Conservation (phyloP, 2,113 vertebrate genomes). For the Onychostoma macrolepis region DNA sequence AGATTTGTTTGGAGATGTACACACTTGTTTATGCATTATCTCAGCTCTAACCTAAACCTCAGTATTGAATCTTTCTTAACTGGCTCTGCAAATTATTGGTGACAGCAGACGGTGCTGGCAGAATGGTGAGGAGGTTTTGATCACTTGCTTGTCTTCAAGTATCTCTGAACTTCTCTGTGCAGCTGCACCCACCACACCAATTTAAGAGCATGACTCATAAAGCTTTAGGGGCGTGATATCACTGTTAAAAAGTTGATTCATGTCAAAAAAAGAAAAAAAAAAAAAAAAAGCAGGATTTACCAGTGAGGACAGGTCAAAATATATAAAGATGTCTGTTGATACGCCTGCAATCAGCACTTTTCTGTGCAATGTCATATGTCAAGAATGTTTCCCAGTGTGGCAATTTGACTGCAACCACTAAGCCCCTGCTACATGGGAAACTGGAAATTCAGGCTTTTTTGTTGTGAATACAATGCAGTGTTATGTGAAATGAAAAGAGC, state of each 20-base stretch:
- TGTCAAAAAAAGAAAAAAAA: background rate
- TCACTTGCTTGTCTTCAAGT: background rate
- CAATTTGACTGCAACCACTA: background rate
- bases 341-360: background rate
- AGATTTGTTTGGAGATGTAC: background rate
- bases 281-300: background rate
- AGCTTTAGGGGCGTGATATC: background rate
- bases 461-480: background rate
- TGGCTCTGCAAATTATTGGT: background rate
- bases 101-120: background rate
- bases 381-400: background rate
- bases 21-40: background rate
- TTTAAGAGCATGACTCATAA: constrained; percentile 17
- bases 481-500: background rate
- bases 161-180: background rate
- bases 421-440: background rate
- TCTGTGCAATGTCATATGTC: constrained; percentile 5
- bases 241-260: background rate
- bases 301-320: background rate
- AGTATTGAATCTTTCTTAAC: background rate
- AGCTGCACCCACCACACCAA: background rate
- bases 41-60: background rate
- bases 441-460: background rate
- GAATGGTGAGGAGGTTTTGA: background rate
- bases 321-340: background rate